A percentile compares a stretch with the other conserved stretches of the same genome.
phyloP scores from a whole-genome alignment of 2,113 vertebrate genomes.

The Vicugna pacos region DNA sequence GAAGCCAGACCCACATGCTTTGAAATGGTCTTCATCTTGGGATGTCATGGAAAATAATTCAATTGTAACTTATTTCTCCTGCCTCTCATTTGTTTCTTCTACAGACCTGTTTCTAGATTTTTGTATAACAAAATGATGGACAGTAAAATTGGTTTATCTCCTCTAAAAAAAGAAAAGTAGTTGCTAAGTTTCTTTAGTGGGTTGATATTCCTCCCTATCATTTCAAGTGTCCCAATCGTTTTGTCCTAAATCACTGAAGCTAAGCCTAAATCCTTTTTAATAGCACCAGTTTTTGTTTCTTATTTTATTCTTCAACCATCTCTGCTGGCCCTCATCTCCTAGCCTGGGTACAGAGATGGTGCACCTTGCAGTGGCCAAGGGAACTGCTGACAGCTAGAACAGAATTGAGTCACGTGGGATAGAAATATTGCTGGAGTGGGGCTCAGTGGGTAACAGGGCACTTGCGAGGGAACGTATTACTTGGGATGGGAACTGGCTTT shows the following conservation, averaged over 20 bases:
- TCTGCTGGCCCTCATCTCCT: neutral
- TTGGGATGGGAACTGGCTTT: neutral
- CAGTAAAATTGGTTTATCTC: slow-evolving; percentile 59
- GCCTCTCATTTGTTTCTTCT: neutral
- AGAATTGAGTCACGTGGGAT: neutral
- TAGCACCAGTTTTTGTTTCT: neutral
- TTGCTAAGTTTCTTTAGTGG: neutral
- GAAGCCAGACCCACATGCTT: neutral
- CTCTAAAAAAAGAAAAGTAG: neutral
- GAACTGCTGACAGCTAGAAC: neutral
- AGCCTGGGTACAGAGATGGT: neutral
- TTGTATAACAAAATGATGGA: slow-evolving; percentile 68
- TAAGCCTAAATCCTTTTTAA: neutral
- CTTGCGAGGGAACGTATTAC: neutral
- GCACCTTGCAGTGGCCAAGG: neutral
- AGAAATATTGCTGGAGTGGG: neutral
- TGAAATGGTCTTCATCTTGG: neutral
- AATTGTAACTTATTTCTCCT: slow-evolving; percentile 63
- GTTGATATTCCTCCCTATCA: neutral
- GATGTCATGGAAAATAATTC: slow-evolving; percentile 41
- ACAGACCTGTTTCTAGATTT: slow-evolving; percentile 50
- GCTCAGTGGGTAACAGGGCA: neutral
- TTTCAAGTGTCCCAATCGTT: neutral
- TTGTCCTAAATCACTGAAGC: neutral
- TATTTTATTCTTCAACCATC: neutral